Base-by-base conservation (phyloP, 2,797 vertebrate genomes). In the Picus viridis region DNA sequence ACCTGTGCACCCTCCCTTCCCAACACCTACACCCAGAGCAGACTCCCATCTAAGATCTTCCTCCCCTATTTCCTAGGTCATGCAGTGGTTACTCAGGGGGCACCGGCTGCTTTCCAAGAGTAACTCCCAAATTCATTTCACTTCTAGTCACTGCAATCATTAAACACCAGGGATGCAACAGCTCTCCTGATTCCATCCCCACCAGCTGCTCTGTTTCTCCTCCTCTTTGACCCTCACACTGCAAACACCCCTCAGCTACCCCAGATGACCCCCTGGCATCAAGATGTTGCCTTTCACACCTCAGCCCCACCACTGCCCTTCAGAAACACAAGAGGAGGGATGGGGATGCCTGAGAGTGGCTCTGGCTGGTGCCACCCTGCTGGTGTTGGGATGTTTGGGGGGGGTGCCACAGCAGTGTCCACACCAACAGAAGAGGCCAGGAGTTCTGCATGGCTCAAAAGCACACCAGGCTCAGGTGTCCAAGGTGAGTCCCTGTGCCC, bases 311-410 rank as follows among this genome's bases (percentile, higher is more conserved):
- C 29, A 47, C 67, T 17, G 62, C 43, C 32, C 39, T 59, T 29
- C 7, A 43, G n/a, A 39, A 64, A 26, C 36, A 6, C 2, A 3
- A 11, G 6, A 19, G 26, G 34, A 58, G 58, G 59, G 49, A 53
- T 0, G 3, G 49, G 22, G 30, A 47, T 1, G 1, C 36, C n/a
- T 2, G 0, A 9, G 51, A 9, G 23, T 16, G 32, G 41, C 29
- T 57, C 49, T 29, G 8, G 32, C 29, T 8, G 57, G 34, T 12
- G 23, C 18, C 65, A 61, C 56, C 81, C n/a, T 2, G 13, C 47
- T 17, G 47, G 63, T 14, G 32, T 4, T 4, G 53, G 53, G 51
- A 6, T 29, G 53, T 53, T 27, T 7, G 51, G 51, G 23, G 7
- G 47, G 47, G 22, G 47, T 23, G 16, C 26, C 53, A 26, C 26